Percentiles rank a stretch among this genome's conserved stretches.
Evolutionary conservation across 2,888 invertebrate genomes (phyloP).

Genomic region (Acronicta alni): DNA sequence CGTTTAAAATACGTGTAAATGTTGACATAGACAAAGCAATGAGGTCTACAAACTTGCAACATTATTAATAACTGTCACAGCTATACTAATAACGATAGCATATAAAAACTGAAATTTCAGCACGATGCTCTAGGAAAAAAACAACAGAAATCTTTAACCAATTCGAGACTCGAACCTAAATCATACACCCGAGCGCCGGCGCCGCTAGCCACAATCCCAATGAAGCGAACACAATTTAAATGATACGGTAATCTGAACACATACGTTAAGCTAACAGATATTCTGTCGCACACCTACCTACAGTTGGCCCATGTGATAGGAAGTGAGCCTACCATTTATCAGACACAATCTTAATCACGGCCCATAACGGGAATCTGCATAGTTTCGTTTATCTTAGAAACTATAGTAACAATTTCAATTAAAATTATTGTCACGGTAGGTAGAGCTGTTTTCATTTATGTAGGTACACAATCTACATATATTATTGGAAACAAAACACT

Average conservation of each 20-base stretch:
- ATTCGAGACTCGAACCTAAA: not conserved
- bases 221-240: conserved; percentile 46
- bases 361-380: conserved; percentile 47
- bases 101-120: too few species aligned
- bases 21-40: too few species aligned
- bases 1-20: too few species aligned
- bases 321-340: conserved; percentile 40
- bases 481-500: too few species aligned
- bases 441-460: not conserved
- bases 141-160: not conserved
- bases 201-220: conserved; percentile 23
- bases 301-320: conserved; percentile 40
- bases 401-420: conserved; percentile 47
- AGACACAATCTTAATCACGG: conserved; percentile 46
- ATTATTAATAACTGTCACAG: not conserved
- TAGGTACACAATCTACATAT: too few species aligned
- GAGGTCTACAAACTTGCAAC: too few species aligned
- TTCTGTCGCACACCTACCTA: conserved; percentile 48
- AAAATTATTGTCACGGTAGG: conserved; percentile 14
- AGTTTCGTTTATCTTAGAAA: conserved; percentile 38
- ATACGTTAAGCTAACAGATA: conserved; percentile 49
- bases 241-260: conserved; percentile 49
- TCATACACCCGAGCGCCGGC: not conserved
- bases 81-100: too few species aligned
- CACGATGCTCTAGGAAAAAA: too few species aligned